phyloP scores from a whole-genome alignment of 2,888 invertebrate genomes.

The Oasisia sp. region DNA sequence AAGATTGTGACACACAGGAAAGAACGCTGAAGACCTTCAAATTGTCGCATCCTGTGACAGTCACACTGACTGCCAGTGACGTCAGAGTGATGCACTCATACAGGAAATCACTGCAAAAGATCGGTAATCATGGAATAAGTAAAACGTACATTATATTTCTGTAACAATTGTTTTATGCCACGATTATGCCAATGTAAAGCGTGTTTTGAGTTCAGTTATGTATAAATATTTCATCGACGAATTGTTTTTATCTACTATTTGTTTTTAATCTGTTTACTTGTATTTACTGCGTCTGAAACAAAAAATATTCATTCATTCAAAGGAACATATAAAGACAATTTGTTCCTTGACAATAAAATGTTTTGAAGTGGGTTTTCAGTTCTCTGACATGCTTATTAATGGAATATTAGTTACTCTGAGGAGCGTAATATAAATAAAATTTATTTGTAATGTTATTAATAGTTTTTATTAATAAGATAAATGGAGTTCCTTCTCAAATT shows the following conservation, averaged over 20 bases:
- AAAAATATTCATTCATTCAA: no score
- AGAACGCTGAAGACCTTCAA: not conserved
- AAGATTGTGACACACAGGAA: conserved; percentile 17
- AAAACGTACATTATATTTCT: not conserved
- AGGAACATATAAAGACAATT: not conserved
- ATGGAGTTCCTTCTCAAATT: no score
- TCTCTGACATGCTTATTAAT: not conserved
- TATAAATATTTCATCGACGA: not conserved
- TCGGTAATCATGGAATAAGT: conserved; percentile 67
- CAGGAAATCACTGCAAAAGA: conserved; percentile 69
- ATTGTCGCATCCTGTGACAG: conserved; percentile 45
- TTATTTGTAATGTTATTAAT: not conserved
- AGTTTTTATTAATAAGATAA: not conserved
- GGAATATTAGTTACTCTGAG: not conserved
- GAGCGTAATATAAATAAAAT: not conserved
- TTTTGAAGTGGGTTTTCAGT: not conserved
- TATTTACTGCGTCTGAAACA: no score
- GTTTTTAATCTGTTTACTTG: no score
- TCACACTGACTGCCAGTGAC: conserved; percentile 67
- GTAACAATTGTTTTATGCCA: not conserved
- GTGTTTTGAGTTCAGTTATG: not conserved
- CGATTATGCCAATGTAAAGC: not conserved
- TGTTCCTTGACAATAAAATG: not conserved
- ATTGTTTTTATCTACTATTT: no score
- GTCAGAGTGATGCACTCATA: conserved; percentile 71